Evolutionary conservation across 2,113 vertebrate genomes (phyloP).

Genomic region (Delphinus delphis): DNA sequence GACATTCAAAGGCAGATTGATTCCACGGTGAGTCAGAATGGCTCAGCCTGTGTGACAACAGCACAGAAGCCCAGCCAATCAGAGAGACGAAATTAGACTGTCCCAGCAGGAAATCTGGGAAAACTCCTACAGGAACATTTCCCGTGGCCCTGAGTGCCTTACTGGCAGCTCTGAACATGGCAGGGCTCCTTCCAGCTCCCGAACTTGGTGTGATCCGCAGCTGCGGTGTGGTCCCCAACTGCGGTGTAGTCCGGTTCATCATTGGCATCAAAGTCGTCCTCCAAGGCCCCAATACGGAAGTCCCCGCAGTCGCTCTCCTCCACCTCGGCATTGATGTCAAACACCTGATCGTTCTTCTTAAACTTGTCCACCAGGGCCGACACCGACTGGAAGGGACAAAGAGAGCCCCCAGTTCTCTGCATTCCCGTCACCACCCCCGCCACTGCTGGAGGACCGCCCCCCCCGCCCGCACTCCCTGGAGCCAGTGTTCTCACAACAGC

Average conservation of each 20-base stretch:
- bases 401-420: neutral
- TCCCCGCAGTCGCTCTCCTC: slow-evolving; percentile 80
- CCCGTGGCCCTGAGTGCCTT: neutral
- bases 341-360: slow-evolving; percentile 90
- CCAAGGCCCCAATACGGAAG: slow-evolving; percentile 57
- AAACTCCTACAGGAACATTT: neutral
- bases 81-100: neutral
- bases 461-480: neutral
- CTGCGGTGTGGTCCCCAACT: neutral
- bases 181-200: slow-evolving; percentile 58
- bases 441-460: neutral
- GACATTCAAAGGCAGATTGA: neutral
- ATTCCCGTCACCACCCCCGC: no score
- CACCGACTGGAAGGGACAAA: slow-evolving; percentile 84
- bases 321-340: slow-evolving; percentile 86
- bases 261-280: slow-evolving; percentile 82
- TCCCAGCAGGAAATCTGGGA: neutral
- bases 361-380: slow-evolving; percentile 92
- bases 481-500: neutral
- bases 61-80: neutral
- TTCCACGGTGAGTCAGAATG: neutral
- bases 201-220: slow-evolving; percentile 66
- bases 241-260: slow-evolving; percentile 77
- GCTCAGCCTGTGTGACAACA: neutral
- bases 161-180: slow-evolving; percentile 60